Evolutionary conservation across 2,888 invertebrate species (phyloP).

Genomic region (Charanyca ferruginea): DNA sequence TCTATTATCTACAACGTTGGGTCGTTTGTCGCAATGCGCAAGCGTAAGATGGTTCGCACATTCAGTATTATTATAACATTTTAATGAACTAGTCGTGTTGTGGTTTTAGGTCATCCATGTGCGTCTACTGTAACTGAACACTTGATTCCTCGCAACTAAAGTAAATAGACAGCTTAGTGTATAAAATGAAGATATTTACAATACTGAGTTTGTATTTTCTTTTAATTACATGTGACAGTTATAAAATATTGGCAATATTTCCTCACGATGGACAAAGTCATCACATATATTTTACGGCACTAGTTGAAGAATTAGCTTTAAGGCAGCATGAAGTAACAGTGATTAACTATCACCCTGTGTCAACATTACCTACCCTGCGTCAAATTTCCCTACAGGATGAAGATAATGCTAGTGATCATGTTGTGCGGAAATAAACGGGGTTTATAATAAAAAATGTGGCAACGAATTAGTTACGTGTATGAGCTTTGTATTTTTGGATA

Average conservation of each 20-base stretch:
- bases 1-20: neutral
- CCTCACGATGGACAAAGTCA: conserved; percentile 73
- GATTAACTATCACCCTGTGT: conserved; percentile 74
- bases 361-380: conserved; percentile 76
- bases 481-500: too few relatives aligned
- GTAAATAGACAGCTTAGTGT: neutral
- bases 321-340: conserved; percentile 76
- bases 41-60: neutral
- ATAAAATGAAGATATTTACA: conserved; percentile 24
- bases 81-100: conserved; percentile 21
- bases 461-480: too few relatives aligned
- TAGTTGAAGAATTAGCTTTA: conserved; percentile 70
- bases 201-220: conserved; percentile 26
- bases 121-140: neutral
- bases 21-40: neutral
- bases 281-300: conserved; percentile 60
- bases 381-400: conserved; percentile 72
- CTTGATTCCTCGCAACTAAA: neutral
- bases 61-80: conserved; percentile 28
- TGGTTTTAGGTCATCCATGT: neutral
- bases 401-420: conserved; percentile 32
- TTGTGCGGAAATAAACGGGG: too few relatives aligned
- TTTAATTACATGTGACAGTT: conserved; percentile 41
- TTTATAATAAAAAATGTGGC: too few relatives aligned
- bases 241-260: conserved; percentile 71